Evolutionary conservation across 2,888 invertebrate species (phyloP), one percentile per base, ranked within the genome.

Genomic region (Eupithecia centaureata): DNA sequence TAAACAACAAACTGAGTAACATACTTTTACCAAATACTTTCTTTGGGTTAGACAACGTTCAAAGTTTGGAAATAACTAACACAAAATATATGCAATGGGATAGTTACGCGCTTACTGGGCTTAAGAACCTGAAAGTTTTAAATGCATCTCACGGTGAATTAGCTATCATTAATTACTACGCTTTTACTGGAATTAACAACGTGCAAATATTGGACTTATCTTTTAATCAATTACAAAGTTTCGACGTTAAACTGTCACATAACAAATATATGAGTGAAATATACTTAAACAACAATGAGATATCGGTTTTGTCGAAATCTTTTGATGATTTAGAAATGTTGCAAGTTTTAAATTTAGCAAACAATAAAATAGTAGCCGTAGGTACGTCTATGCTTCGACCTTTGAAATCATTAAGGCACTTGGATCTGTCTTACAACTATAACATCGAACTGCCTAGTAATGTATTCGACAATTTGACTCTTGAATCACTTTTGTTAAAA

Each of bases 21-120:
- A 47, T 51, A 18, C 51, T 68, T 13, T 4, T 58, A 15, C 38
- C 64, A 15, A 65, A 68, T 38, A 58, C 57, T 1, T 68, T 68
- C 52, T 68, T 57, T 58, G 68, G 68, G 2, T 57, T 68, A 42
- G 68, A 68, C 32, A 68, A 62, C 13, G 42, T 68, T n/a, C 25
- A 61, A 22, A 13, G 42, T 15, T 58, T 68, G 52, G 64, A 65
- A 22, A 10, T 68, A 4, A 51, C 42, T 7, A 61, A 65, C 12
- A 65, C 68, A 18, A 61, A 65, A 4, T 30, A 58, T 27, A 32
- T 25, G 8, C 35, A 15, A 42, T 68, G 61, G 61, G 64, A 65
- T 4, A 65, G 52, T 32, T 61, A 65, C 25, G 61, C 64, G 18
- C 30, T 68, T 27, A 51, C 61, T 0, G 68, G 68, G 10, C 30